Percentiles rank a stretch among this genome's conserved stretches.
phyloP scores from a whole-genome alignment of 1,140 invertebrate species.

The Littorina saxatilis region DNA sequence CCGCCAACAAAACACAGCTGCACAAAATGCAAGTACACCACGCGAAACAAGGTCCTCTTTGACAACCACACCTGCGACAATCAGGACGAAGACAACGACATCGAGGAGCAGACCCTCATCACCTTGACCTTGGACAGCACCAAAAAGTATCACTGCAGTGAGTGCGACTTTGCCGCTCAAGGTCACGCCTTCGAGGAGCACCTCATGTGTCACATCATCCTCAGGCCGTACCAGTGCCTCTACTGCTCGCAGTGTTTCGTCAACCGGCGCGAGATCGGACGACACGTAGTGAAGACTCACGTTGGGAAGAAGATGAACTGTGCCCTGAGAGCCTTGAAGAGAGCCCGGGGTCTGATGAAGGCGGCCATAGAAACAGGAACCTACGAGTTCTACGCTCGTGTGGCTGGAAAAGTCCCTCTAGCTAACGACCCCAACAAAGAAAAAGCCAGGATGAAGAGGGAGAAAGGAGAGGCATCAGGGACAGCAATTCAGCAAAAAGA shows the following conservation, averaged over 20 bases:
- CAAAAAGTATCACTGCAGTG: conserved; percentile 42
- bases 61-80: conserved; percentile 43
- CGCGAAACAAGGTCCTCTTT: conserved; percentile 38
- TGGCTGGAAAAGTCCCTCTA: conserved; percentile 49
- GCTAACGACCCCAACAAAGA: conserved; percentile 38
- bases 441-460: conserved; percentile 25
- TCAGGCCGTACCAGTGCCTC: conserved; percentile 52
- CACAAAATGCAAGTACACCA: conserved; percentile 33
- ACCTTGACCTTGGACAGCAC: conserved; percentile 27
- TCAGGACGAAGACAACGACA: conserved; percentile 31
- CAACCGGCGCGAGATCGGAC: conserved; percentile 48
- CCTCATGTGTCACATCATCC: conserved; percentile 54
- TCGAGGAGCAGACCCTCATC: conserved; percentile 46
- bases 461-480: not conserved
- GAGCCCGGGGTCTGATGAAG: conserved; percentile 49
- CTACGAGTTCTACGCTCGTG: conserved; percentile 43
- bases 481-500: not conserved
- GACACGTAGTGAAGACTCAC: conserved; percentile 46
- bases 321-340: conserved; percentile 46
- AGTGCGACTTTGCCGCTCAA: conserved; percentile 42
- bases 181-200: conserved; percentile 53
- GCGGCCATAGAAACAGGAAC: conserved; percentile 36
- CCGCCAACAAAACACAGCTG: not conserved
- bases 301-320: conserved; percentile 54
- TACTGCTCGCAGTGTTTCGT: conserved; percentile 54